These are phyloP conservation scores for Phrynocephalus guinanensis DNA, from an alignment of 2,797 vertebrate genomes.

Conservation along the genomic window DNA sequence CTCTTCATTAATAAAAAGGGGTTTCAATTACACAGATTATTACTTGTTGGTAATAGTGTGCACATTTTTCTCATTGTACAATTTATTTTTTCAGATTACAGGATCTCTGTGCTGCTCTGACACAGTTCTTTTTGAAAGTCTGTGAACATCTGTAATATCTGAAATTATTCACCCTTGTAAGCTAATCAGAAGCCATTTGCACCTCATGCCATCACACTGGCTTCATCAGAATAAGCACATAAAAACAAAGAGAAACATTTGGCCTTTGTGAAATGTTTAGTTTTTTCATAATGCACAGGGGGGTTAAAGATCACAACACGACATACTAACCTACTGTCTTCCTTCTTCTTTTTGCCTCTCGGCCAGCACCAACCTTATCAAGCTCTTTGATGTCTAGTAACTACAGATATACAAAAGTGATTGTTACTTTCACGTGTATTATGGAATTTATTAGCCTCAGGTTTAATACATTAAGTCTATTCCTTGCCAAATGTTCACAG, in stretches of 20 bases:
- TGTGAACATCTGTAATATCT: neutral
- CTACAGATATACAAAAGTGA: slow-evolving; percentile 71
- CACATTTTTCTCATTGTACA: neutral
- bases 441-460: neutral
- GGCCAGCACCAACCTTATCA: slow-evolving; percentile 91
- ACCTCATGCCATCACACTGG: neutral
- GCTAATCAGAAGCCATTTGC: no score
- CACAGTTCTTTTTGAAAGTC: no score
- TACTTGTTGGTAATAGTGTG: neutral
- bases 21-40: neutral
- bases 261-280: neutral
- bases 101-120: neutral
- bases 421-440: neutral
- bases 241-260: slow-evolving; percentile 3
- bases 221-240: slow-evolving; percentile 1
- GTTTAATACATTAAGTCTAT: neutral
- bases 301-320: neutral
- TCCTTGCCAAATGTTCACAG: neutral
- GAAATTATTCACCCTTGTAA: neutral
- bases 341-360: slow-evolving; percentile 95
- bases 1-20: neutral
- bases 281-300: neutral
- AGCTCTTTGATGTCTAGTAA: slow-evolving; percentile 93
- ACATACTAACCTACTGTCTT: slow-evolving; percentile 90
- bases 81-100: neutral